phyloP scores from a whole-genome alignment of 1,140 invertebrate species.

The Tetramorium parvispinum region DNA sequence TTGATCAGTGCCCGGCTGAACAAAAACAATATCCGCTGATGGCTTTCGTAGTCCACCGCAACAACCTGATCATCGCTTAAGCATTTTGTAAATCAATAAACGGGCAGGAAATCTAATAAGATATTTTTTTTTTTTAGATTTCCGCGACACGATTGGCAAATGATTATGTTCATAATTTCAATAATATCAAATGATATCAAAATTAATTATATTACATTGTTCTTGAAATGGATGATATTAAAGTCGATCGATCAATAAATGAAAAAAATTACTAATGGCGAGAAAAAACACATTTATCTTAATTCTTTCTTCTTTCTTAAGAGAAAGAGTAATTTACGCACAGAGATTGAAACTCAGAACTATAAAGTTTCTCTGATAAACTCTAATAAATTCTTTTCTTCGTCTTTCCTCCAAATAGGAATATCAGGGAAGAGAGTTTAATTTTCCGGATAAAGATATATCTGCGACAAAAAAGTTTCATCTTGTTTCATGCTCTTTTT shows the following conservation, averaged over 20 bases:
- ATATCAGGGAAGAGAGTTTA: constrained; percentile 2
- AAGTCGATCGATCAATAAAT: not conserved
- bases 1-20: constrained; percentile 52
- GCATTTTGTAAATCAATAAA: constrained; percentile 44
- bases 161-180: not conserved
- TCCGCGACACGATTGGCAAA: not conserved
- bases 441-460: constrained; percentile 9
- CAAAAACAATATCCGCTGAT: constrained; percentile 66
- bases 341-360: not conserved
- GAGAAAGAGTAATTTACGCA: not conserved
- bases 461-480: not conserved
- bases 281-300: not conserved
- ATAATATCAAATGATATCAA: not conserved
- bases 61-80: not conserved
- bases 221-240: not conserved
- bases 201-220: not conserved
- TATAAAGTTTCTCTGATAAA: constrained; percentile 6
- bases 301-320: constrained; percentile 11
- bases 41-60: constrained; percentile 28
- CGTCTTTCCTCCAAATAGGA: not conserved
- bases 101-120: not conserved
- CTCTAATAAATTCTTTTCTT: not conserved
- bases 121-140: not conserved
- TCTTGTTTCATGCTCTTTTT: not conserved
- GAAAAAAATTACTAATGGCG: not conserved